Base-by-base conservation (phyloP, 64 coral and sea anemone genomes). In the Pachyseris speciosa region DNA sequence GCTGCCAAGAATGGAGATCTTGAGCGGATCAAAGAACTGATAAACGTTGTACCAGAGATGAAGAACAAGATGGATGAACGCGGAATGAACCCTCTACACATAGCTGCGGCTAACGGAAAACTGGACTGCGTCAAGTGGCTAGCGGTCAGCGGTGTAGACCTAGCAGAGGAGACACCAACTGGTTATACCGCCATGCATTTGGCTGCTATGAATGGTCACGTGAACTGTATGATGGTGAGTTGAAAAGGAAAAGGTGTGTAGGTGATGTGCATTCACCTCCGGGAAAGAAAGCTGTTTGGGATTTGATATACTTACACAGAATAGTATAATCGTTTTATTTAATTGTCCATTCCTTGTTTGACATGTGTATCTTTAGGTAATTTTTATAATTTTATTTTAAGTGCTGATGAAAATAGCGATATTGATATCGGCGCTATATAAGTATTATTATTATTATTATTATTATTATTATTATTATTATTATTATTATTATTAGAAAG, bases 191-290 rank as follows among this genome's bases (percentile, higher is more conserved):
- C 94, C 30, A 95, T 99, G 90, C 97, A 99, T 76, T 87, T 99
- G 26, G 85, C 97, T 19, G 97, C 97, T 38, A 99, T 99, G 97
- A 95, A 95, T 95, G 97, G 97, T 72, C 97, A 99, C 93, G 97
- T 99, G 79, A 95, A 90, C 81, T 99, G 97, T 19, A 99, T 99
- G 93, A 99, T 87, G 97, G 97, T 99, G 50, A 95, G 97, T 92
- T 19, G 32, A 20, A 71, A 39, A 57, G 19, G 67, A 40, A 30
- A 65, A 65, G 4, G 15, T 3, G 52, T 20, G 16, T 13, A 5
- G n/a, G 16, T 58, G 52, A 58, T 20, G n/a, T 9, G 4, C 0
- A 58, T 58, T 58, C 15, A 58, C 52, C 16, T 9, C n/a, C 19
- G 5, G n/a, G n/a, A 58, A 13, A 58, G 2, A 9, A 58, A 58